phyloP scores from a whole-genome alignment of 1,140 invertebrate species.

The Hyles vespertilio region DNA sequence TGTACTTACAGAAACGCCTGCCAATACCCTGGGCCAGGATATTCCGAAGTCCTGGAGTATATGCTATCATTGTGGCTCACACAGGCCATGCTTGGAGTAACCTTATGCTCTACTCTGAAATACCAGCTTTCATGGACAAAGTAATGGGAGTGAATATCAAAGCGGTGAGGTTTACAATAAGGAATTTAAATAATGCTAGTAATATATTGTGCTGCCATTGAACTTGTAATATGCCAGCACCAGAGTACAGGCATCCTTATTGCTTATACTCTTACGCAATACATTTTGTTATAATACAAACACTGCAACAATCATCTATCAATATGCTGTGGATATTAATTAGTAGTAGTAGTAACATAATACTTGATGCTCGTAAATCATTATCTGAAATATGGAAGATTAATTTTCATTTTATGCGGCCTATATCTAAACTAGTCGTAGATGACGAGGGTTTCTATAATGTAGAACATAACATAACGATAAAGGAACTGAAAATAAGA shows the following conservation, averaged over 20 bases:
- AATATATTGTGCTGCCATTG: no score
- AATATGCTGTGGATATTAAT: no score
- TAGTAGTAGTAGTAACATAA: no score
- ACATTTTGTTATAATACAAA: no score
- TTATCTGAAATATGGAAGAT: no score
- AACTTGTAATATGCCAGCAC: no score
- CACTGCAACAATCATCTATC: no score
- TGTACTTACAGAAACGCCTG: slow-evolving; percentile 67
- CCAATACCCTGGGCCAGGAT: slow-evolving; percentile 84
- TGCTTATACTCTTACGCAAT: no score
- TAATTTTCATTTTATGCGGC: no score
- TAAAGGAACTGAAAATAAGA: not conserved
- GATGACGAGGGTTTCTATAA: not conserved
- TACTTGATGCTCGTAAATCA: no score
- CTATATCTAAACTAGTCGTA: not conserved
- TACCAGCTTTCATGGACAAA: slow-evolving; percentile 90
- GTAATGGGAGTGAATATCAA: slow-evolving; percentile 87
- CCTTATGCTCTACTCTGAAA: slow-evolving; percentile 90
- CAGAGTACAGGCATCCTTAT: no score
- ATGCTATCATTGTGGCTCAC: slow-evolving; percentile 87
- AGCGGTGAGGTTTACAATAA: slow-evolving; percentile 60
- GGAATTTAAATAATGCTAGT: no score
- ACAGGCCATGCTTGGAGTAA: slow-evolving; percentile 92
- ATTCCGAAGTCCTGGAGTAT: slow-evolving; percentile 83
- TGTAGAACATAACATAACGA: not conserved